Conservation (phyloP, 1,140 invertebrate species). For the Megathymus violae region DNA sequence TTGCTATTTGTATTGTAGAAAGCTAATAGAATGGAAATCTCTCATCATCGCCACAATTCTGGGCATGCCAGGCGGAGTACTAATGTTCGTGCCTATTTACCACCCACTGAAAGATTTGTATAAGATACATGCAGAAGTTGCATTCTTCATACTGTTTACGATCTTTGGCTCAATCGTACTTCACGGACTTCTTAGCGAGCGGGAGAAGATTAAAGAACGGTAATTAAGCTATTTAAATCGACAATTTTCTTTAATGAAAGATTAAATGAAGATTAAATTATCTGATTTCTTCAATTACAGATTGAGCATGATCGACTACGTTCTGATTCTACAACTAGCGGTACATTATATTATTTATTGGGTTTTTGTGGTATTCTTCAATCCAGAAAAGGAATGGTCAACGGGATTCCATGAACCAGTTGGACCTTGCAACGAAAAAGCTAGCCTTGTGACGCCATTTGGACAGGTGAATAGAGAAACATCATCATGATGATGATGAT, state of each 20-base stretch:
- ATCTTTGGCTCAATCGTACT: constrained; percentile 86
- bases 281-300: constrained; percentile 47
- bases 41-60: constrained; percentile 85
- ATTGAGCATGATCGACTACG: constrained; percentile 69
- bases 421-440: constrained; percentile 88
- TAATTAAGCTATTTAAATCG: constrained; percentile 31
- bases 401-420: constrained; percentile 90
- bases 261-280: not conserved
- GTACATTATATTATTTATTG: constrained; percentile 83
- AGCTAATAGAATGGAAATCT: constrained; percentile 84
- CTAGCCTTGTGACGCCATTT: constrained; percentile 86
- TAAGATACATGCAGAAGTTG: constrained; percentile 89
- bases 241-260: not conserved
- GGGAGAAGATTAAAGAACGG: constrained; percentile 54
- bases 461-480: constrained; percentile 84
- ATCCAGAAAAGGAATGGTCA: constrained; percentile 88
- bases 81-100: constrained; percentile 89
- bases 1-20: constrained; percentile 78
- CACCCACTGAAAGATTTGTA: constrained; percentile 89
- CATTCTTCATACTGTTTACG: constrained; percentile 86
- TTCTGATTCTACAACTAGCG: constrained; percentile 78
- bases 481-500: not conserved
- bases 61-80: constrained; percentile 88
- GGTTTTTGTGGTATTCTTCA: constrained; percentile 84
- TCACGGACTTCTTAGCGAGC: constrained; percentile 80